Evolutionary conservation across 2,888 invertebrate species (phyloP).

Genomic region (Byasa hedistus): DNA sequence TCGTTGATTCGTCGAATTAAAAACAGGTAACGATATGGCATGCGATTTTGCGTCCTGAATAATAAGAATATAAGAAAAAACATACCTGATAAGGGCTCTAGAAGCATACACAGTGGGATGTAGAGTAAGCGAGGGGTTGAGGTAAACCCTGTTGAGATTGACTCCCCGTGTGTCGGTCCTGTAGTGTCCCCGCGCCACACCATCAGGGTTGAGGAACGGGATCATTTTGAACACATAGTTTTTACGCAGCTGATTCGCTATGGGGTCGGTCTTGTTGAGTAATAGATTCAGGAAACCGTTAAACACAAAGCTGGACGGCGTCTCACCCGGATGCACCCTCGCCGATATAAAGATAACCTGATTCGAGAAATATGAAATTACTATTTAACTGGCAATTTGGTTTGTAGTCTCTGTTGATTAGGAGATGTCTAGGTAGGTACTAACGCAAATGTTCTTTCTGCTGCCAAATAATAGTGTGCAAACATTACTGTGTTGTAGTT

Average conservation of each 20-base stretch:
- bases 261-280: conserved; percentile 85
- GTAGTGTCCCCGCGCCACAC: conserved; percentile 91
- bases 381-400: too few species aligned
- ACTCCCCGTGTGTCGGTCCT: conserved; percentile 92
- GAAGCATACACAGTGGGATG: conserved; percentile 94
- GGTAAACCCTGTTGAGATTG: conserved; percentile 92
- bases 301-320: conserved; percentile 93
- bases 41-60: too few species aligned
- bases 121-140: conserved; percentile 85
- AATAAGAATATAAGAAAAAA: background rate
- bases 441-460: too few species aligned
- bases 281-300: conserved; percentile 92
- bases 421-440: too few species aligned
- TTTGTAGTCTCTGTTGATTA: too few species aligned
- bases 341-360: conserved; percentile 91
- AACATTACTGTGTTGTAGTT: too few species aligned
- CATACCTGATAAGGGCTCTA: conserved; percentile 84
- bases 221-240: conserved; percentile 93
- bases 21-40: too few species aligned
- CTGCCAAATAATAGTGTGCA: too few species aligned
- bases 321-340: conserved; percentile 95
- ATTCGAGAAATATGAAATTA: background rate
- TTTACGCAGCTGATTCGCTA: conserved; percentile 86
- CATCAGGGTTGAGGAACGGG: conserved; percentile 95
- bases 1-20: too few species aligned